Evolutionary conservation across 2,797 vertebrate genomes (phyloP).

Genomic region (Fistularia commersonii): DNA sequence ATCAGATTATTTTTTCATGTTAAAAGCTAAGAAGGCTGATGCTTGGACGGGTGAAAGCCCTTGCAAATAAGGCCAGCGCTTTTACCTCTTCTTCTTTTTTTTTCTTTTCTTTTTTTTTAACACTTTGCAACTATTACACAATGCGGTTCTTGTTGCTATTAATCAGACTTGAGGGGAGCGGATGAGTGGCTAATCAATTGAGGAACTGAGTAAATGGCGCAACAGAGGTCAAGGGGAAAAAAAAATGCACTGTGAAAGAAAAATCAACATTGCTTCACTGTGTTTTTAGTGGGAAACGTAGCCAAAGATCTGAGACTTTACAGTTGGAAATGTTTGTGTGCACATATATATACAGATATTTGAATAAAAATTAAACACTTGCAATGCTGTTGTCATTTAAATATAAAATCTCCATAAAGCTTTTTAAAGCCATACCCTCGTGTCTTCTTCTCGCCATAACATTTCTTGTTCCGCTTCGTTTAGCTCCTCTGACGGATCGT

Average conservation of each 20-base stretch:
- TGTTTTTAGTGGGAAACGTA: too few relatives aligned
- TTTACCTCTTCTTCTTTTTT: too few relatives aligned
- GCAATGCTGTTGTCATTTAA: too few relatives aligned
- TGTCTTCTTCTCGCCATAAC: conserved; percentile 83
- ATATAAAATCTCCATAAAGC: neutral
- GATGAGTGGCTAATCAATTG: conserved; percentile 14
- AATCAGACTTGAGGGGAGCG: conserved; percentile 23
- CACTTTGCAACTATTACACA: too few relatives aligned
- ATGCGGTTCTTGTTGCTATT: neutral
- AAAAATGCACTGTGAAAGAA: neutral
- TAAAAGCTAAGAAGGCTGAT: too few relatives aligned
- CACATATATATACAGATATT: neutral
- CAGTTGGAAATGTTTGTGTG: neutral
- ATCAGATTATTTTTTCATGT: too few relatives aligned
- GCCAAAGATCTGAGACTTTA: neutral
- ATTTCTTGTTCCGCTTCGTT: conserved; percentile 91
- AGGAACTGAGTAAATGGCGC: conserved; percentile 28
- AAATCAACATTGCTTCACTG: neutral
- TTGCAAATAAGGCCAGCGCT: too few relatives aligned
- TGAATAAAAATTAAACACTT: too few relatives aligned
- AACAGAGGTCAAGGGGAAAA: conserved; percentile 1
- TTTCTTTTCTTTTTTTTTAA: too few relatives aligned
- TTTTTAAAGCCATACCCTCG: conserved; percentile 73
- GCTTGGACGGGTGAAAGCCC: too few relatives aligned
- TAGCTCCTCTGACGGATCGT: conserved; percentile 90